Conservation (phyloP, 2,888 invertebrate species). For the Agriotes lineatus region DNA sequence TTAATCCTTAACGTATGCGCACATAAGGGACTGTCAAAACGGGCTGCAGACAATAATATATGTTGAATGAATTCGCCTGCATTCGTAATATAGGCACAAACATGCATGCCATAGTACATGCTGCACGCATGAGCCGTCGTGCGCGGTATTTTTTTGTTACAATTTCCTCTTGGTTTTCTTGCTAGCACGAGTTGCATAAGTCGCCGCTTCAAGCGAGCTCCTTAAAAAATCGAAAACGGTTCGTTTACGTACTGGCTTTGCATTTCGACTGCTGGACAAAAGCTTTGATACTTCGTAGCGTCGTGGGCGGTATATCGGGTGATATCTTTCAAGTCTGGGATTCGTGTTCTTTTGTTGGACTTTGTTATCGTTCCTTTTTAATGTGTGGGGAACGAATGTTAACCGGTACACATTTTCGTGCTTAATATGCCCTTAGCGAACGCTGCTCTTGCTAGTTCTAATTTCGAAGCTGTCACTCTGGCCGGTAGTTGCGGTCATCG, state of each 20-base stretch:
- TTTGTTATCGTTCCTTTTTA: slow-evolving; percentile 2
- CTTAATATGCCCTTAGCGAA: background rate
- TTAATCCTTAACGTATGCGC: slow-evolving; percentile 51
- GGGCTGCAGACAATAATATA: slow-evolving; percentile 50
- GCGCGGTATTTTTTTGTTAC: slow-evolving; percentile 45
- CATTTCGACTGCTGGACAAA: slow-evolving; percentile 26
- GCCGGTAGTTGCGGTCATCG: too few relatives aligned
- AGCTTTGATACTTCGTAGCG: slow-evolving; percentile 27
- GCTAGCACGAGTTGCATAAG: slow-evolving; percentile 42
- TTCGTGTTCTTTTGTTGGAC: slow-evolving; percentile 23
- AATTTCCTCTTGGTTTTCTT: slow-evolving; percentile 40
- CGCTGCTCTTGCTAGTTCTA: too few relatives aligned
- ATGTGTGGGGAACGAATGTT: background rate
- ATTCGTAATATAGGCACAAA: slow-evolving; percentile 51
- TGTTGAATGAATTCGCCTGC: slow-evolving; percentile 52
- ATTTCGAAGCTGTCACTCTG: too few relatives aligned
- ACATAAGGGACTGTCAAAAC: slow-evolving; percentile 52
- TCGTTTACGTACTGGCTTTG: slow-evolving; percentile 21
- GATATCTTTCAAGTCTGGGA: slow-evolving; percentile 32
- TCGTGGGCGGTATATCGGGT: slow-evolving; percentile 37
- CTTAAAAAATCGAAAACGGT: slow-evolving; percentile 33
- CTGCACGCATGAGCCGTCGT: slow-evolving; percentile 52
- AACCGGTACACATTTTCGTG: background rate
- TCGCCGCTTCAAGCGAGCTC: slow-evolving; percentile 28
- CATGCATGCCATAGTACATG: slow-evolving; percentile 52